Evolutionary conservation across 1,140 invertebrate species (phyloP).

Genomic region (Drosophila teissieri): DNA sequence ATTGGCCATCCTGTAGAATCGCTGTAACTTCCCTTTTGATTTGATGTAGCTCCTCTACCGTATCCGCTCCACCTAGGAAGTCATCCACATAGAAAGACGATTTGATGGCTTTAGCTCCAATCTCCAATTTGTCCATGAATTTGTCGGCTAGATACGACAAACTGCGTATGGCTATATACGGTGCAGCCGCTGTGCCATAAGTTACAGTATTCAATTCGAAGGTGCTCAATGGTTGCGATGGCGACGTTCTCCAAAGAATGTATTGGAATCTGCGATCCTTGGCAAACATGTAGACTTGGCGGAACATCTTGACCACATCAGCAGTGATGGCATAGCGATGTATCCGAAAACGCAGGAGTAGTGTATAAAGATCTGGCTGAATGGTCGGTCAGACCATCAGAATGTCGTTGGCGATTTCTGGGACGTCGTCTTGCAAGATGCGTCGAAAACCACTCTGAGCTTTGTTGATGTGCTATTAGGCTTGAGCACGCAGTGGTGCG

Average conservation of each 20-base stretch:
- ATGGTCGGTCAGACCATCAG: too few relatives aligned
- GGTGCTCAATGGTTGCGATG: not conserved
- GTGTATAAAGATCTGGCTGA: too few relatives aligned
- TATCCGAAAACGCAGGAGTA: too few relatives aligned
- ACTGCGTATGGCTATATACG: not conserved
- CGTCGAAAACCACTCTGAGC: constrained; percentile 3
- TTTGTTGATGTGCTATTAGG: constrained; percentile 15
- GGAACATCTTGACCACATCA: not conserved
- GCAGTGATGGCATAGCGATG: too few relatives aligned
- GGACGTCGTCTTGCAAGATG: constrained; percentile 6
- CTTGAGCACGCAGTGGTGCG: constrained; percentile 6
- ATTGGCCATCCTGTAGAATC: not conserved
- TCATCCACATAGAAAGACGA: not conserved
- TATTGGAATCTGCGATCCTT: not conserved
- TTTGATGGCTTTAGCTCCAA: not conserved
- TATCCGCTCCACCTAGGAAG: not conserved
- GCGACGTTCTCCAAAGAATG: not conserved
- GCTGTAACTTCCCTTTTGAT: too few relatives aligned
- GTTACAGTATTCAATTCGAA: not conserved
- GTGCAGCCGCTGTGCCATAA: not conserved
- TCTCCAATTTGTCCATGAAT: too few relatives aligned
- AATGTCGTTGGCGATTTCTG: too few relatives aligned
- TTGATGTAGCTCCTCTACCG: not conserved
- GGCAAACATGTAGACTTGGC: not conserved
- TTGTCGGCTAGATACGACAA: not conserved